A percentile compares a stretch with the other conserved stretches of the same genome.
These are phyloP conservation scores for Psophia crepitans DNA, from an alignment of 2,113 vertebrate genomes.

Conservation along the genomic window DNA sequence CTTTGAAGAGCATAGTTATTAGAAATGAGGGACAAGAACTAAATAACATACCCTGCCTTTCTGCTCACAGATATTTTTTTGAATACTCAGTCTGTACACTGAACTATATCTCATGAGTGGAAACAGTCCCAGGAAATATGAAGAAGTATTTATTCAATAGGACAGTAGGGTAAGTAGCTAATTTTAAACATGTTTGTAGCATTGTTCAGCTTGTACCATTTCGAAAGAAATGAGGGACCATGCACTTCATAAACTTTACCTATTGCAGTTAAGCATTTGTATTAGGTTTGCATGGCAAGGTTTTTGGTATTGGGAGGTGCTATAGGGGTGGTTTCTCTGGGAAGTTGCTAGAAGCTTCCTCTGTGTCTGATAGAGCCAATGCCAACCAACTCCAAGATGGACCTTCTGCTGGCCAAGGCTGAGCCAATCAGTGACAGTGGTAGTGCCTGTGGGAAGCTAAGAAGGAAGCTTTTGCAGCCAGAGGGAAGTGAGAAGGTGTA, in stretches of 20 bases:
- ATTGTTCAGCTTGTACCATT: not conserved
- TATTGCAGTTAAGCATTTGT: not conserved
- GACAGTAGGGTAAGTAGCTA: not conserved
- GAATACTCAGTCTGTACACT: not conserved
- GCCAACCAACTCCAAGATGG: too few species aligned
- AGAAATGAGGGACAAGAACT: not conserved
- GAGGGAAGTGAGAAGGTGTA: too few species aligned
- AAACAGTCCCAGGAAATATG: not conserved
- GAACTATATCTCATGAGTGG: not conserved
- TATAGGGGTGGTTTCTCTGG: too few species aligned
- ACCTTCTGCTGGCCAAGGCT: too few species aligned
- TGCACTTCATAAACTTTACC: not conserved
- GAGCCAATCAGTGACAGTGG: too few species aligned
- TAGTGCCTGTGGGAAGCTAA: too few species aligned
- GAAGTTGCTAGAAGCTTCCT: too few species aligned
- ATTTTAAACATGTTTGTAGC: not conserved
- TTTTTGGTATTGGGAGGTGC: too few species aligned
- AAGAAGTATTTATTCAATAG: not conserved
- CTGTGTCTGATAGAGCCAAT: too few species aligned
- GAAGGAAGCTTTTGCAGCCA: too few species aligned
- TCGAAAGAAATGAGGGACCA: not conserved
- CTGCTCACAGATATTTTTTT: not conserved
- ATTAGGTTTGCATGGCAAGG: too few species aligned
- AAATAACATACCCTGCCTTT: not conserved
- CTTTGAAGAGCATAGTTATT: not conserved